Conservation (phyloP, 2,113 vertebrate species). For the Passer montanus region DNA sequence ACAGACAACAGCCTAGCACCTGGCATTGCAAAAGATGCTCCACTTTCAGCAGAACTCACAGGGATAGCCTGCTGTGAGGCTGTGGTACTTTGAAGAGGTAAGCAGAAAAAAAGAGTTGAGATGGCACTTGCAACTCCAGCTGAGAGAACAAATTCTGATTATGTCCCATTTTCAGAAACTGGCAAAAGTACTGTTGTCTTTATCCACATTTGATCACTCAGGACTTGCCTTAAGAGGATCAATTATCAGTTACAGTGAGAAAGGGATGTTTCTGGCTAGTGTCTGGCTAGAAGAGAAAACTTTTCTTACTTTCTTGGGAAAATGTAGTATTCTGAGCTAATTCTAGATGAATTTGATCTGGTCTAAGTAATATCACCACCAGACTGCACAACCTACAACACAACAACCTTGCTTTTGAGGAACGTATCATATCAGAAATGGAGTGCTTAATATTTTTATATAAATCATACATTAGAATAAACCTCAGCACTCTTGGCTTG, state of each 20-base stretch:
- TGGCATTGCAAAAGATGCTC: not conserved
- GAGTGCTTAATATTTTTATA: not conserved
- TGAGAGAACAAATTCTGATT: not conserved
- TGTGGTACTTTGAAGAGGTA: not conserved
- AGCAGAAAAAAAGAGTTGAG: not conserved
- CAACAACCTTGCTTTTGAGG: not conserved
- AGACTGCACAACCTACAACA: not conserved
- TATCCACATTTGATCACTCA: not conserved
- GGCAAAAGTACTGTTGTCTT: not conserved
- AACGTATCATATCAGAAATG: not conserved
- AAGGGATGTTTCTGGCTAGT: not conserved
- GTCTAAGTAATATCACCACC: not conserved
- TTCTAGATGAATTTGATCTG: not conserved
- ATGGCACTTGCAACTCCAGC: not conserved
- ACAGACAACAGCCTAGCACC: not conserved
- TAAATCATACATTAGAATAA: not conserved
- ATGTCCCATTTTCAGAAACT: not conserved
- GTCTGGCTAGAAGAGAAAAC: not conserved
- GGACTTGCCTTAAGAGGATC: not conserved
- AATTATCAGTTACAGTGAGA: not conserved
- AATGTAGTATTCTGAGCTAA: not conserved
- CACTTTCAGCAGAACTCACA: not conserved
- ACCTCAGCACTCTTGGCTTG: not conserved
- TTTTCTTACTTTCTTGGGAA: not conserved
- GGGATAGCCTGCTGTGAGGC: not conserved